Base-by-base conservation (phyloP, 2,113 vertebrate genomes). In the Dermatemys mawii region DNA sequence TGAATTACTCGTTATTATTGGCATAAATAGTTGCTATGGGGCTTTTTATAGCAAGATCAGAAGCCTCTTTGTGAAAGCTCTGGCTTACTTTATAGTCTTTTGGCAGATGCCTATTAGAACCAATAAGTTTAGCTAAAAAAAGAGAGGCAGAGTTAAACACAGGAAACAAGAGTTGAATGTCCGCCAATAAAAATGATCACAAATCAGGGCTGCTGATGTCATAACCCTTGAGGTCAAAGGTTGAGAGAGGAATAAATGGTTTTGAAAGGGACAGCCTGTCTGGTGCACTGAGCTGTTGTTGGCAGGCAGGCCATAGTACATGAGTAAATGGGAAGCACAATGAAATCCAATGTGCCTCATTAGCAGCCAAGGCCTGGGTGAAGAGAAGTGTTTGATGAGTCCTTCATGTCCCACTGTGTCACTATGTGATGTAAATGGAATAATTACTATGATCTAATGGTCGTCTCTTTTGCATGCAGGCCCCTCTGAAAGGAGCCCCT, bases 381-480 rank as follows among this genome's bases (percentile, higher is more conserved):
- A 95, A 97, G 98, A 96, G 98, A 96, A 98, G 98, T 98, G 98
- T 98, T 98, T 98, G 98, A 98, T 98, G 98, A 98, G 97, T 97
- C 97, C 97, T 97, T 17, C 94, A 95, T 88, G 96, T 98, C 98
- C 98, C 98, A 96, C 97, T 97, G 98, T 97, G 98, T 97, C 98
- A 97, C 98, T 96, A 96, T 98, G 98, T 95, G 97, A 96, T 98
- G 98, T 97, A 89, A 98, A 98, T 98, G 98, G 98, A 98, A 98
- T 98, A 98, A 98, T 98, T 97, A 98, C 98, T 98, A 98, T 98
- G 98, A 98, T 98, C 98, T 98, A 98, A 98, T 98, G 98, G 98
- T 97, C 97, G 89, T 97, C 98, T 97, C 98, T 97, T 98, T 98
- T 97, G 98, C 98, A 97, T 94, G 96, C 97, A 89, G 96, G 95